phyloP scores from a whole-genome alignment of 92 coral and sea anemone genomes.

The Paragorgia papillata region DNA sequence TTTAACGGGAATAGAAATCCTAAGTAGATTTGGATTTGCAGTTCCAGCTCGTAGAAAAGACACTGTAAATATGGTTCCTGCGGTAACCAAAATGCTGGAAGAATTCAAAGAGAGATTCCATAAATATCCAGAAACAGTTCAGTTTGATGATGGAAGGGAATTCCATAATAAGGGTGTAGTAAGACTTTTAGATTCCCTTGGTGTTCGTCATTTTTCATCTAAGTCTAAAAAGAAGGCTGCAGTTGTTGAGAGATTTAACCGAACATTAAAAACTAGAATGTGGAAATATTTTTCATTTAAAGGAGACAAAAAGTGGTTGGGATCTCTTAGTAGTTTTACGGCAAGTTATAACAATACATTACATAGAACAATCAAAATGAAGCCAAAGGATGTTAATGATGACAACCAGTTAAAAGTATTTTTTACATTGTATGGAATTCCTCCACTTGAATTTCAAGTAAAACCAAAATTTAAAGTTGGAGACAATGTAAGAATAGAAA shows the following conservation, averaged over 20 bases:
- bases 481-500: too few species aligned
- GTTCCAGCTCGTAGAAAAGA: neutral
- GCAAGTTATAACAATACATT: slow-evolving; percentile 27
- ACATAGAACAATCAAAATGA: slow-evolving; percentile 47
- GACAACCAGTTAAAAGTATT: slow-evolving; percentile 31
- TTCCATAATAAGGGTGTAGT: neutral
- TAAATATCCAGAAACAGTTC: neutral
- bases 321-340: neutral
- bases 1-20: neutral
- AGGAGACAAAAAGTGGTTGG: slow-evolving; percentile 19
- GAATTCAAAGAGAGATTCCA: neutral
- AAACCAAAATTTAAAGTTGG: too few species aligned
- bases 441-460: too few species aligned
- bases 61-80: neutral
- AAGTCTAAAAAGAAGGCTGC: neutral
- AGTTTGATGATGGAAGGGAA: neutral
- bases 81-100: neutral
- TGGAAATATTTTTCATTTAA: neutral
- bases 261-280: neutral
- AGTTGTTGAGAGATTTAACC: neutral
- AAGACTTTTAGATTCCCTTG: neutral
- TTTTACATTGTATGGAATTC: neutral
- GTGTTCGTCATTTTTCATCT: neutral
- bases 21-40: neutral
- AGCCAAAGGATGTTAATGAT: slow-evolving; percentile 35